Evolutionary conservation across 2,797 vertebrate genomes (phyloP), one percentile per base, ranked within the genome.

Genomic region (Triplophysa yarkandensis): DNA sequence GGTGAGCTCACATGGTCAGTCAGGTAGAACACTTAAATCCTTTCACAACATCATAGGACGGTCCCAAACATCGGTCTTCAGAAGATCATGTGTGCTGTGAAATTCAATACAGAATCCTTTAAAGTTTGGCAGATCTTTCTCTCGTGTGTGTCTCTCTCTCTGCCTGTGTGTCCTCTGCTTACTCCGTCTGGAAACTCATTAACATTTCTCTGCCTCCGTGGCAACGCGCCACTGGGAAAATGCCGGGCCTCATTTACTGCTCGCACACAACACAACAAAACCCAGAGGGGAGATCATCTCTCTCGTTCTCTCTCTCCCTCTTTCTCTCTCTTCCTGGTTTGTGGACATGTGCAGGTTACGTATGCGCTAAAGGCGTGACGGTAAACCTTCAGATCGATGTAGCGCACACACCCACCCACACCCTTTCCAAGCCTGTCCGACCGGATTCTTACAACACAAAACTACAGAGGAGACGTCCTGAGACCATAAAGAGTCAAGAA

Each of bases 371-470:
- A 87, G 72, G 77, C 16, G n/a, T 65, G 52, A 32, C n/a, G 32
- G 65, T 66, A 27, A 65, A 52, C 30, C 17, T 30, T 69, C 54
- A 79, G 54, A 77, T 75, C 11, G 21, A 23, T 25, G 10, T 25
- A 52, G 68, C 72, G 82, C 75, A 74, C 80, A 75, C 44, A 82
- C 62, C 82, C 65, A 80, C 70, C 68, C 76, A 58, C 67, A 71
- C 77, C 67, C 83, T 89, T 83, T 34, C 89, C 88, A 71, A 90
- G 87, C 88, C 85, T 76, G 92, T 86, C 87, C 78, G 87, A 90
- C 94, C 86, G 85, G 93, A 93, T 90, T 90, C 75, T 79, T 80
- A 86, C 62, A 83, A 76, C 81, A 61, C 6, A 16, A 81, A 81
- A 84, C 41, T 65, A n/a, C 58, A 79, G 76, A 78, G 82, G 80